Percentiles rank a stretch among this genome's conserved stretches.
Conservation (phyloP, 2,113 vertebrate genomes). For the Cercopithecus mona region DNA sequence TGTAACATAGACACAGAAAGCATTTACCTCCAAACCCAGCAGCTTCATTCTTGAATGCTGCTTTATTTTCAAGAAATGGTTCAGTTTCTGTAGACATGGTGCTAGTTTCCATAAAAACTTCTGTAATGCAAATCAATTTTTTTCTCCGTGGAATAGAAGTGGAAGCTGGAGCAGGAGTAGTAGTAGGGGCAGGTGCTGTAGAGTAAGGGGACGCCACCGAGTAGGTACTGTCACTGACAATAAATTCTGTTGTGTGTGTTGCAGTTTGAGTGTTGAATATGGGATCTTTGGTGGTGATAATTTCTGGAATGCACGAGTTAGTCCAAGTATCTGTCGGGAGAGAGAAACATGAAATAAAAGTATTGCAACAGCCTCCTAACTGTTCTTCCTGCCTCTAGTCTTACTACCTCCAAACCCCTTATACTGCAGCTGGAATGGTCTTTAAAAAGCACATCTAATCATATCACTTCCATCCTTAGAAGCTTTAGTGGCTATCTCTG, state of each 20-base stretch:
- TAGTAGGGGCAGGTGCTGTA: not conserved
- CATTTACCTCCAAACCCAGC: conserved; percentile 85
- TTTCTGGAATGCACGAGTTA: conserved; percentile 84
- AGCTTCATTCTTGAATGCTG: conserved; percentile 75
- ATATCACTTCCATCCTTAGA: not conserved
- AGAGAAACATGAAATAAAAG: conserved; percentile 47
- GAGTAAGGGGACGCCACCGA: not conserved
- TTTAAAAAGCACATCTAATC: conserved; percentile 1
- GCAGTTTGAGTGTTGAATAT: not conserved
- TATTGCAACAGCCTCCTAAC: not conserved
- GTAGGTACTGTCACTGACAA: not conserved
- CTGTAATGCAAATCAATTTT: conserved; percentile 80
- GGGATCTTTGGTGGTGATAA: conserved; percentile 50
- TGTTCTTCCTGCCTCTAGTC: not conserved
- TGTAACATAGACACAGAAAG: not conserved
- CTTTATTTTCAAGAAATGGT: not conserved
- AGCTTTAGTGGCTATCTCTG: not conserved
- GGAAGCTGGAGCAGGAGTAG: not conserved
- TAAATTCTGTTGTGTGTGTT: not conserved
- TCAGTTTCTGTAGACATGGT: conserved; percentile 57
- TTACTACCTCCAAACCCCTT: not conserved
- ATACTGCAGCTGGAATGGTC: not conserved
- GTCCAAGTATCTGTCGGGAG: conserved; percentile 78
- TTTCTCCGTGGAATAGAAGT: conserved; percentile 50
- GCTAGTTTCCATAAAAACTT: conserved; percentile 70